Evolutionary conservation across 2,797 vertebrate genomes (phyloP), one percentile per base, ranked within the genome.

Genomic region (Ceryle rudis): DNA sequence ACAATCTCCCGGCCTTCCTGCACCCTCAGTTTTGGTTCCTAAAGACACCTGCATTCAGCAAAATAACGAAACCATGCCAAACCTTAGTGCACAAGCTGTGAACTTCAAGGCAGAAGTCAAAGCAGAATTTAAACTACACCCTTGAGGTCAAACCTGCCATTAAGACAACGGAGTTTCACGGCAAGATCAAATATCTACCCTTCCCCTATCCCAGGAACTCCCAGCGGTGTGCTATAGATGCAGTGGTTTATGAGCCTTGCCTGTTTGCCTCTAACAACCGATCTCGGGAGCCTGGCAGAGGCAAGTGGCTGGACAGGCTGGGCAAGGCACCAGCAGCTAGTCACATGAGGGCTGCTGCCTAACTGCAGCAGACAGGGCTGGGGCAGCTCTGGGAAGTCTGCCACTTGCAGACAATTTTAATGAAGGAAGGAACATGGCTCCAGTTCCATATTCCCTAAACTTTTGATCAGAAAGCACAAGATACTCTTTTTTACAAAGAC

Each of bases 311-410:
- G 83, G 81, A 75, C 90, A 92, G 89, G 92, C 90, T 81, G 74
- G 90, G 93, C 95, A 96, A 85, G 78, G 92, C 67, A 89, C 35
- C 92, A 94, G 90, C 71, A 58, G 44, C 39, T 69, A 79, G 89
- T 96, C 94, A 96, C 73, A 88, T 72, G 90, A 92, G 60, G 35
- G 41, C 69, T 89, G 77, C 83, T 86, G 70, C 67, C 60, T 78
- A 87, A 89, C 74, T 92, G 86, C 73, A 86, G 87, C 6, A 89
- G 79, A 54, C 79, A 85, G 74, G 60, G 61, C 73, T 94, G 77
- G 83, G 86, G 86, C 77, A 93, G 91, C 89, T 86, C 81, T 79
- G 92, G 84, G 57, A 93, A 94, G 51, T 16, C 62, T 85, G 78
- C 66, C 84, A 75, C 42, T 79, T 26, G 78, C 62, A 77, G 70